Base-by-base conservation (phyloP, 2,113 vertebrate species). In the Cheilinus undulatus region DNA sequence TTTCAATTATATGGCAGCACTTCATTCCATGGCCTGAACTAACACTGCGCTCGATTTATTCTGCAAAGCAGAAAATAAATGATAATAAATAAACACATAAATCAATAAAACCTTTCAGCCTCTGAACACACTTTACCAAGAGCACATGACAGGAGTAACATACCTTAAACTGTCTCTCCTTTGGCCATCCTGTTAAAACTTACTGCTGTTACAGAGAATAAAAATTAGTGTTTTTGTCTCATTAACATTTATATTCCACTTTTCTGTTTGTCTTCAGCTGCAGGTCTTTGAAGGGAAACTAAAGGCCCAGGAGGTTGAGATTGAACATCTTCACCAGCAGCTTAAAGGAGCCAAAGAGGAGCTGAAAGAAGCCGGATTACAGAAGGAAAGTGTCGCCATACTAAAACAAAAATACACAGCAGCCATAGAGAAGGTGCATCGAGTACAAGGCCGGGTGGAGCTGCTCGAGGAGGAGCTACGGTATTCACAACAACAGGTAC, bases 371-470 rank as follows among this genome's bases (percentile, higher is more conserved):
- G 75, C 66, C 60, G 42, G 42, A 14, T 71, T 66, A 30, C 74
- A 58, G 59, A 64, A 85, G 24, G 83, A 80, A 46, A 80, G 27
- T 0, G 51, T 50, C 24, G 76, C 57, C 19, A 78, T 86, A 34
- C 91, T 91, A 62, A 91, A 92, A 82, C 60, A 92, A 59, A 95
- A 94, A 63, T 93, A 85, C 53, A 50, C 36, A 0, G n/a, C 67
- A 5, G 82, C 80, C 15, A 78, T 86, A 66, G 84, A 82, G 60
- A 89, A 83, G 73, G 75, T 84, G 46, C 79, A 88, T 43, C 62
- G 59, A 52, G 69, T 89, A 45, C 86, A 91, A 51, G 87, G 80
- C 11, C 78, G 76, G 14, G 70, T 84, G 15, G 59, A 78, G 12
- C 73, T 49, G 28, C 28, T 85, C 60, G 71, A 92, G 60, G 88